A percentile compares a stretch with the other conserved stretches of the same genome.
phyloP scores from a whole-genome alignment of 1,140 invertebrate species.

The Colletes gigas region DNA sequence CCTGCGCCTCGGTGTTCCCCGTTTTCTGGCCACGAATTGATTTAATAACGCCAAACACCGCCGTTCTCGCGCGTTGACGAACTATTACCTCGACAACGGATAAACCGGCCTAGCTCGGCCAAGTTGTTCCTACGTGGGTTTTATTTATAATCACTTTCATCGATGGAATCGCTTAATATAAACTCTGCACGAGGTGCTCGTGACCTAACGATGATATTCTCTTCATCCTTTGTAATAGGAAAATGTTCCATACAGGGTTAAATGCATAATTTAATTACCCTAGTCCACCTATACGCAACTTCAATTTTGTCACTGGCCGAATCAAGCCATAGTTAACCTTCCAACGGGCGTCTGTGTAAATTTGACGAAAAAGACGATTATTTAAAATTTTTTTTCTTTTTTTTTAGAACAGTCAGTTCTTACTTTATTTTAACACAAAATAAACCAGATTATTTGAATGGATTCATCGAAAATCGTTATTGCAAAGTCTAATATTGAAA shows the following conservation, averaged over 20 bases:
- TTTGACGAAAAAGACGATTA: too few species aligned
- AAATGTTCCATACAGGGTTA: neutral
- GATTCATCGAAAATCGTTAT: too few species aligned
- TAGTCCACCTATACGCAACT: neutral
- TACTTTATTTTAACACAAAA: too few species aligned
- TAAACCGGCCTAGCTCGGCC: slow-evolving; percentile 8
- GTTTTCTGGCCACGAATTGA: slow-evolving; percentile 42
- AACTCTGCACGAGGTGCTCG: neutral
- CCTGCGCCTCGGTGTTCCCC: slow-evolving; percentile 41
- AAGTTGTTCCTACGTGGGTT: slow-evolving; percentile 2
- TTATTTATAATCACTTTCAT: slow-evolving; percentile 45
- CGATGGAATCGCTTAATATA: slow-evolving; percentile 35
- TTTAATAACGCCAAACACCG: slow-evolving; percentile 49
- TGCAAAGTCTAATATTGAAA: too few species aligned
- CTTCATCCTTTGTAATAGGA: neutral
- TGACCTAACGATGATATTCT: neutral
- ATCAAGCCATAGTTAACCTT: too few species aligned
- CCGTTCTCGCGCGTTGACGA: neutral
- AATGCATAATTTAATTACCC: neutral
- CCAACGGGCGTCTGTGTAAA: too few species aligned
- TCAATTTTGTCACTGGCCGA: too few species aligned
- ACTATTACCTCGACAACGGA: slow-evolving; percentile 29
- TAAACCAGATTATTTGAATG: too few species aligned
- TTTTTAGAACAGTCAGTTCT: too few species aligned
- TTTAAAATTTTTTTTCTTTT: too few species aligned